phyloP scores from a whole-genome alignment of 2,888 invertebrate species.

The Trilocha varians region DNA sequence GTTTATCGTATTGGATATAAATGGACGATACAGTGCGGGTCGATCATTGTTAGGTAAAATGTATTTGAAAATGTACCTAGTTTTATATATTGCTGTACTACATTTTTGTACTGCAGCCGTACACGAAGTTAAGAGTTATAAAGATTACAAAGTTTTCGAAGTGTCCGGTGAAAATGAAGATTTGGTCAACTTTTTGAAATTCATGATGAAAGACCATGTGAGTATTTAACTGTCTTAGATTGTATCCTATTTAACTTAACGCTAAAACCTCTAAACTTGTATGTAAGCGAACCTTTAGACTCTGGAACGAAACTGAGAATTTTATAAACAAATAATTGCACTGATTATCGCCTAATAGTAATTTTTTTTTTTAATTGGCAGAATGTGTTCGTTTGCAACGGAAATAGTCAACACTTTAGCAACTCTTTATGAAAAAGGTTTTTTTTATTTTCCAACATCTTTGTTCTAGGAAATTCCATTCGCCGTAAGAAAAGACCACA shows the following conservation, averaged over 20 bases:
- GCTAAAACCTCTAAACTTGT: too few relatives aligned
- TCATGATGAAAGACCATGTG: constrained; percentile 23
- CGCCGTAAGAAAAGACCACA: constrained; percentile 14
- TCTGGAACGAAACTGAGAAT: too few relatives aligned
- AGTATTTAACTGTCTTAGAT: constrained; percentile 16
- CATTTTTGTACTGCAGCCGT: not conserved
- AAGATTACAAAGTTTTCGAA: constrained; percentile 20
- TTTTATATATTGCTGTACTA: not conserved
- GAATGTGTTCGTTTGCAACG: too few relatives aligned
- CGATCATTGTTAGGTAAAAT: not conserved
- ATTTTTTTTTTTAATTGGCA: too few relatives aligned
- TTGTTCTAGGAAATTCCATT: constrained; percentile 28
- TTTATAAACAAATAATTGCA: too few relatives aligned
- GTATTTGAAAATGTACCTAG: not conserved
- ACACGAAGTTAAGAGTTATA: constrained; percentile 20
- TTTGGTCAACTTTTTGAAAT: constrained; percentile 12
- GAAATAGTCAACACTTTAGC: too few relatives aligned
- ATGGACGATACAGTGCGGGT: not conserved
- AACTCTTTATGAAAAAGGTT: too few relatives aligned
- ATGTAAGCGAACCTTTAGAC: too few relatives aligned
- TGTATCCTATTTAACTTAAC: not conserved
- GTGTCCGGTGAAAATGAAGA: constrained; percentile 17
- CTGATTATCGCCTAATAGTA: too few relatives aligned
- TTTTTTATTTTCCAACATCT: not conserved
- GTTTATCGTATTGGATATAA: not conserved